Evolutionary conservation across 2,888 invertebrate genomes (phyloP), one percentile per base, ranked within the genome.

Genomic region (Sycophila texana): DNA sequence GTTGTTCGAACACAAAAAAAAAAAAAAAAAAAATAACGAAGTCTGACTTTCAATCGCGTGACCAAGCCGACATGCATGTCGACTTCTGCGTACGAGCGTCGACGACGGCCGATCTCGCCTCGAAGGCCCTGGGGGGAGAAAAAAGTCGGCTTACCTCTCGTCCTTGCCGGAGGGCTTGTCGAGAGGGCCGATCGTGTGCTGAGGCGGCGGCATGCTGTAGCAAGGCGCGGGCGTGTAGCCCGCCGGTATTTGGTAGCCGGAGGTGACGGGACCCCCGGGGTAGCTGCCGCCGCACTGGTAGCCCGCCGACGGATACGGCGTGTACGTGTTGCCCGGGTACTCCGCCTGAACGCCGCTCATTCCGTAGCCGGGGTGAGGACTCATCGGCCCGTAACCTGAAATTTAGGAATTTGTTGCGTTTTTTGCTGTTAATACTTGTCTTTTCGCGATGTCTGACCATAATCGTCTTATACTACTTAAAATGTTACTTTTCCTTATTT

Each of bases 171-270:
- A 86, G 14, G 94, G 92, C 88, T 94, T 96, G 92, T 96, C 90
- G 77, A 90, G 86, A 18, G 89, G 87, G 49, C 90, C 90, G 57
- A 90, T 87, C 63, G 89, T 88, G 91, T 95, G 96, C 86, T 93
- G 94, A 80, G 94, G 95, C 81, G 94, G 94, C 80, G 96, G 96
- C 96, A 97, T 96, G 88, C 96, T 96, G 91, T 96, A 96, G 88
- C 96, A 96, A 67, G 95, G 94, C 73, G 92, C 92, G 73, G 95
- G 95, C 73, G 95, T 94, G 90, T 95, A 95, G 81, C 93, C 93
- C 81, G 92, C 92, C 74, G 95, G 94, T 66, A 94, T 88, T 89
- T 92, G 94, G 90, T 94, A 94, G 82, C 91, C 92, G 83, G 91
- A 92, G 83, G 92, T 93, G 81, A 91, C 93, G 79, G 91, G 91